Evolutionary conservation across 2,113 vertebrate species (phyloP).

Genomic region (Diphyllodes magnificus): DNA sequence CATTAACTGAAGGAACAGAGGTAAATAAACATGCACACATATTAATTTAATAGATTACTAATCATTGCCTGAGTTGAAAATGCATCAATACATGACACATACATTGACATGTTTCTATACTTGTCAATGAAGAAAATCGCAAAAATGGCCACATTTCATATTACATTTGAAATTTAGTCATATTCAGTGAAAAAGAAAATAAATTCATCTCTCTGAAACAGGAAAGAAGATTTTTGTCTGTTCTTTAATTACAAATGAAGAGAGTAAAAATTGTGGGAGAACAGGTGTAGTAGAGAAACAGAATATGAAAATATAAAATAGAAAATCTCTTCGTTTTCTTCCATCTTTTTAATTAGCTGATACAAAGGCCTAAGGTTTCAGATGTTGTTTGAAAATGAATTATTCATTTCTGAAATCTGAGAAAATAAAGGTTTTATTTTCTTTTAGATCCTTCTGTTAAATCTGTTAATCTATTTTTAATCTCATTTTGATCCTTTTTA

Average conservation of each 20-base stretch:
- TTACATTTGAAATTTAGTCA: not conserved
- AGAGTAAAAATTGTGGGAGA: not conserved
- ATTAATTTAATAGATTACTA: not conserved
- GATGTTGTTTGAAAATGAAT: not conserved
- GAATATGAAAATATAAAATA: not conserved
- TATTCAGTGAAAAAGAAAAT: not conserved
- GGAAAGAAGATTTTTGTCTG: not conserved
- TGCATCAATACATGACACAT: not conserved
- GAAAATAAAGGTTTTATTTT: not conserved
- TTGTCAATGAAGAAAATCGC: not conserved
- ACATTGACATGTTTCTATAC: not conserved
- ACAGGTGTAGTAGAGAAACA: not conserved
- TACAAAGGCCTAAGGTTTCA: not conserved
- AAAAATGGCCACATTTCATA: not conserved
- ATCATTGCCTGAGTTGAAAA: not conserved
- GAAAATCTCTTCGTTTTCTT: not conserved
- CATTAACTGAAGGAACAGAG: not conserved
- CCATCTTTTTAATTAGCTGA: not conserved
- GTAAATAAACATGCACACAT: not conserved
- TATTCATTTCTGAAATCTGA: not conserved
- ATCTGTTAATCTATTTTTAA: not conserved
- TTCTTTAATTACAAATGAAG: not conserved
- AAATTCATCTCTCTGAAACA: not conserved
- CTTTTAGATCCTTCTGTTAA: not conserved
- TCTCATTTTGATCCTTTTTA: not conserved